Percentiles rank a stretch among this genome's conserved stretches.
Conservation (phyloP, 2,888 invertebrate genomes). For the Erannis defoliaria region DNA sequence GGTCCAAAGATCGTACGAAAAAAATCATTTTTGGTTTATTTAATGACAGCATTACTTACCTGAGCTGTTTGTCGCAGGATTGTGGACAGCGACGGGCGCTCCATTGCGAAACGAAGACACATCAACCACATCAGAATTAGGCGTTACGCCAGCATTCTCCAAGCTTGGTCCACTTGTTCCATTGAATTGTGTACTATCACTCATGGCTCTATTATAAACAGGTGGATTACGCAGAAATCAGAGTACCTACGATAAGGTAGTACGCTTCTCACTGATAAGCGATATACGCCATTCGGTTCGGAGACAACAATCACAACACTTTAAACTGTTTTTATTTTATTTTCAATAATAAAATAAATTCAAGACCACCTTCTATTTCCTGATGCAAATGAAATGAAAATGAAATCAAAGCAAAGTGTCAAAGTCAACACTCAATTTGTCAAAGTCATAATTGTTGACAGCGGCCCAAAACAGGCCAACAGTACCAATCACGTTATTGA, state of each 20-base stretch:
- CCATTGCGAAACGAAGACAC: slow-evolving; percentile 63
- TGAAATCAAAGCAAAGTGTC: too few species aligned
- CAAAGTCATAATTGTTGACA: too few species aligned
- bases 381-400: too few species aligned
- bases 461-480: too few species aligned
- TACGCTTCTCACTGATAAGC: slow-evolving; percentile 52
- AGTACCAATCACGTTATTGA: too few species aligned
- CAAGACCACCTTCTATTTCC: too few species aligned
- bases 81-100: slow-evolving; percentile 56
- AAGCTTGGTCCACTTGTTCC: slow-evolving; percentile 63
- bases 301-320: neutral
- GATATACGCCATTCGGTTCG: slow-evolving; percentile 42
- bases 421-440: too few species aligned
- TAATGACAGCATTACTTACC: neutral
- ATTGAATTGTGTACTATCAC: slow-evolving; percentile 65
- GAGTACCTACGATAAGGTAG: slow-evolving; percentile 32
- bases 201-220: slow-evolving; percentile 57
- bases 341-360: neutral
- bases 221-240: slow-evolving; percentile 46
- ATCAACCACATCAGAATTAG: slow-evolving; percentile 44
- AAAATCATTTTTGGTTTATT: neutral
- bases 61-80: slow-evolving; percentile 9
- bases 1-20: slow-evolving; percentile 13
- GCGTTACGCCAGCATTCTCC: slow-evolving; percentile 59
- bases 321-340: neutral